Evolutionary conservation across 1,140 invertebrate species (phyloP), one percentile per base, ranked within the genome.

Genomic region (Paraescarpia echinospica): DNA sequence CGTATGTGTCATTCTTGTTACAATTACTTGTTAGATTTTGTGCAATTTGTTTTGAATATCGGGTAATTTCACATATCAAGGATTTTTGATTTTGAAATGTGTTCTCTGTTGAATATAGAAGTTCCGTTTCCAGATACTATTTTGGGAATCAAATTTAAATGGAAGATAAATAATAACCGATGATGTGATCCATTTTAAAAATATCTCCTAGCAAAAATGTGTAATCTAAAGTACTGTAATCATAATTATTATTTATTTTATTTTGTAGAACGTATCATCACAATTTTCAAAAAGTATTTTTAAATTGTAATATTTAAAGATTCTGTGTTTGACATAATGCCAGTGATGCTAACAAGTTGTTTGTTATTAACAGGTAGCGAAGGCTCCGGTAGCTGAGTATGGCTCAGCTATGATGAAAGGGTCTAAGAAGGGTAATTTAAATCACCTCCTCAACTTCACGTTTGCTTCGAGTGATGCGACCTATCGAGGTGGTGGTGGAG

Each of bases 351-450:
- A 77, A 77, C 22, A 0, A 91, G 34, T 91, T 91, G 33, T 91
- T 91, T 41, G 14, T 35, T 91, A 12, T 91, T 41, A 8, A 22
- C 22, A 91, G 91, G 41, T 91, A 51, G 33, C 35, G 18, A 33
- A 35, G 34, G 48, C 9, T 12, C 18, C 34, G 12, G 34, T n/a
- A 1, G 91, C 91, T 91, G 91, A 91, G 48, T 51, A 91, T 59
- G 91, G 91, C 91, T 59, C 91, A 22, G 91, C 48, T 31, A 33
- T 35, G 48, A 48, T 33, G 33, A 35, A 27, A 48, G 98, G 98
- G 96, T 98, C 98, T 95, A 98, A 98, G 96, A 98, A 99, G 97
- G 97, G 98, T 96, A 98, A 98, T 96, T 96, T 98, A 96, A 98
- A 98, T 96, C 98, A 99, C 97, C 97, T 99, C 97, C 97, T 99